Percentiles rank a stretch among this genome's conserved stretches.
Conservation (phyloP, 2,888 invertebrate genomes). For the Synergus umbraculus region DNA sequence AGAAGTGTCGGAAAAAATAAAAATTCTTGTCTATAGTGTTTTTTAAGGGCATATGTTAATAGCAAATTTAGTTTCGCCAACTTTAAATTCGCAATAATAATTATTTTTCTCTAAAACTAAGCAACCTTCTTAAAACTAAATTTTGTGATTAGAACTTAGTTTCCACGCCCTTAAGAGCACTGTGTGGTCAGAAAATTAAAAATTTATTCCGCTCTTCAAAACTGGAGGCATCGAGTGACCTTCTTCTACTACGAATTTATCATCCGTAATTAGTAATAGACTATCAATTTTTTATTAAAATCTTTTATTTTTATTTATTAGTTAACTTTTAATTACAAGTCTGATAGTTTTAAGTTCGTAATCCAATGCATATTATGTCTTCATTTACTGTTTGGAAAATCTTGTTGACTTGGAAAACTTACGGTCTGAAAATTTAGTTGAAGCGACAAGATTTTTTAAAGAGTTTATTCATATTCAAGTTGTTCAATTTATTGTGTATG, state of each 20-base stretch:
- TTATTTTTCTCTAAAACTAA: too few relatives aligned
- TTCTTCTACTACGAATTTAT: conserved; percentile 30
- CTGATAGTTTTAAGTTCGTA: conserved; percentile 62
- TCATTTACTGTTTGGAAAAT: conserved; percentile 31
- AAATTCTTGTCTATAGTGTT: neutral
- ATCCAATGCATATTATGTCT: conserved; percentile 43
- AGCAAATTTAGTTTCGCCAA: too few relatives aligned
- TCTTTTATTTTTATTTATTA: conserved; percentile 42
- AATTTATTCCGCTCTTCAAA: conserved; percentile 13
- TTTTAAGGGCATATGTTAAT: neutral
- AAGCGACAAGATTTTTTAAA: too few relatives aligned
- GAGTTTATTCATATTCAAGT: too few relatives aligned
- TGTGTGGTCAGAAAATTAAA: neutral
- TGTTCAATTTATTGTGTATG: neutral
- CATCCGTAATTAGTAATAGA: conserved; percentile 8
- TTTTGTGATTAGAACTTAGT: too few relatives aligned
- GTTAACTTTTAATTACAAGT: conserved; percentile 55
- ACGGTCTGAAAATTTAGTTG: too few relatives aligned
- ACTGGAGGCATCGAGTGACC: conserved; percentile 12
- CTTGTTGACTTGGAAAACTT: neutral
- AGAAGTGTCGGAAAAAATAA: neutral
- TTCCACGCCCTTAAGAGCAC: neutral
- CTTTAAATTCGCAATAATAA: too few relatives aligned
- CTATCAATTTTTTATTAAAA: conserved; percentile 1
- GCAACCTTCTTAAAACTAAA: too few relatives aligned